Conservation (phyloP, 2,113 vertebrate species). For the Eptesicus fuscus region DNA sequence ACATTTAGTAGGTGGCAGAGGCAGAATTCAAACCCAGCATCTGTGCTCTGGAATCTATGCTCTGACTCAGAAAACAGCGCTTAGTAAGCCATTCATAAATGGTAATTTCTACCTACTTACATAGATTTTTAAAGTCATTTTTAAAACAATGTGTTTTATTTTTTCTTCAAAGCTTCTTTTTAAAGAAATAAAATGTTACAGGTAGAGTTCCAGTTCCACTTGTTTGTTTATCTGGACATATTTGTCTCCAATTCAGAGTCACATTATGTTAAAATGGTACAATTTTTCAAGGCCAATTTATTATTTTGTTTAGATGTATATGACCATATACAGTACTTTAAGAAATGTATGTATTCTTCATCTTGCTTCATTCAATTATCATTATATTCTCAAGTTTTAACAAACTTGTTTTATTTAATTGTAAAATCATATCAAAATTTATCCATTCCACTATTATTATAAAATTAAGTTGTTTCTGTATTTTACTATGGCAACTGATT, state of each 20-base stretch:
- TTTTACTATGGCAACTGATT: neutral
- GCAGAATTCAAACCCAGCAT: neutral
- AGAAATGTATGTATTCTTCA: neutral
- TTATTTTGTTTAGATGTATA: neutral
- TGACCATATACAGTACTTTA: neutral
- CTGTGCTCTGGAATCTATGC: neutral
- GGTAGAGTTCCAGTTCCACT: neutral
- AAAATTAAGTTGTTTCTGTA: neutral
- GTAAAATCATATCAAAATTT: neutral
- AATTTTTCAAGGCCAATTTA: neutral
- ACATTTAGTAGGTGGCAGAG: too few relatives aligned
- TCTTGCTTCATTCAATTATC: neutral
- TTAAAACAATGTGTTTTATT: neutral
- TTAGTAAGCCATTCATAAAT: neutral
- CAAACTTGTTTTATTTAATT: neutral
- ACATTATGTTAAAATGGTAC: fast-evolving
- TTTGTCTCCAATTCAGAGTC: neutral
- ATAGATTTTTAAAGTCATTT: neutral
- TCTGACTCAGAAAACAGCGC: neutral
- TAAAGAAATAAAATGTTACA: neutral
- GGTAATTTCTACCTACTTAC: neutral
- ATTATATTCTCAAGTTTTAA: neutral
- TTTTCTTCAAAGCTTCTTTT: neutral
- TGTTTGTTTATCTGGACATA: neutral
- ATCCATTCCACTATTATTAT: neutral